Evolutionary conservation across 2,113 vertebrate species (phyloP).

Genomic region (Ancistrus triradiatus): DNA sequence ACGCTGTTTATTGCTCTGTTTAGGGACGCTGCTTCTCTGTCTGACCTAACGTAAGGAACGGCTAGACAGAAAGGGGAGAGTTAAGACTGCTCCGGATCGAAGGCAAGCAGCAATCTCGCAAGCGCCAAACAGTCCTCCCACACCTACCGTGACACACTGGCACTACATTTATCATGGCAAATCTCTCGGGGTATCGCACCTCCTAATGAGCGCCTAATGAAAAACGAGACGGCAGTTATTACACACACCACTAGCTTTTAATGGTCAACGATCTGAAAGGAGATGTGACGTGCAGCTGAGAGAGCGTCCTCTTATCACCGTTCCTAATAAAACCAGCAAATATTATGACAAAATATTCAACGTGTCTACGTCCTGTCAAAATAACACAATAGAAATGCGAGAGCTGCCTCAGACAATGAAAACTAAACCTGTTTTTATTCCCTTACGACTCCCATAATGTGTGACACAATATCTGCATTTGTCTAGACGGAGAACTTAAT

Average conservation of each 20-base stretch:
- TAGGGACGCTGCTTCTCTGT: too few species aligned
- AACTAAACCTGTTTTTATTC: too few species aligned
- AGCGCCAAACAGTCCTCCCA: neutral
- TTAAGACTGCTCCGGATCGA: neutral
- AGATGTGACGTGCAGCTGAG: neutral
- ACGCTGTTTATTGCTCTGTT: too few species aligned
- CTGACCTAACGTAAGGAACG: neutral
- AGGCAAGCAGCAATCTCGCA: neutral
- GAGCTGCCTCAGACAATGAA: too few species aligned
- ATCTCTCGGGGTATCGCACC: constrained; percentile 6
- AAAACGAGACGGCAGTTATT: constrained; percentile 13
- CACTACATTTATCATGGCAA: constrained; percentile 2
- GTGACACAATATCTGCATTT: too few species aligned
- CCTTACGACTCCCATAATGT: too few species aligned
- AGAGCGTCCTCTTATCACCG: neutral
- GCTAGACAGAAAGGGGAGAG: neutral
- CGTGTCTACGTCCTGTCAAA: too few species aligned
- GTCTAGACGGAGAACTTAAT: too few species aligned
- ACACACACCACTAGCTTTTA: constrained; percentile 2
- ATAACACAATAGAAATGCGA: too few species aligned
- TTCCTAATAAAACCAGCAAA: too few species aligned
- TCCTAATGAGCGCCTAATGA: constrained; percentile 16
- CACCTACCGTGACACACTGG: neutral
- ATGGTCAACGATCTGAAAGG: constrained; percentile 6
- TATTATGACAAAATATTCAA: too few species aligned